Conservation (phyloP, 2,888 invertebrate genomes). For the Limenitis camilla region DNA sequence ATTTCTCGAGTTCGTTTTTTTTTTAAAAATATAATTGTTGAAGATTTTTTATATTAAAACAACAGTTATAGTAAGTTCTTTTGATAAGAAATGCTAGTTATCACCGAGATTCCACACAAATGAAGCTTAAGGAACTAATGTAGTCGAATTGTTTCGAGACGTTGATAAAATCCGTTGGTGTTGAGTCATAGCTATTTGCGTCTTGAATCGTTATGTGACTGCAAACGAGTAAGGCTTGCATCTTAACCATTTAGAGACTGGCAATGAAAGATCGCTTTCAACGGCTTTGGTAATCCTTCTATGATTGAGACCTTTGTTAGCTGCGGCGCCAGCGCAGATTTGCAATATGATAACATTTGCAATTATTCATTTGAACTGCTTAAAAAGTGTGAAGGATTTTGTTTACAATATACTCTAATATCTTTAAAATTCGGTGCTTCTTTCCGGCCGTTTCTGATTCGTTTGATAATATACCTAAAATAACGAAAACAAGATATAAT, state of each 20-base stretch:
- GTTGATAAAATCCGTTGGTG: slow-evolving; percentile 45
- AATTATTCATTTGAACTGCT: background rate
- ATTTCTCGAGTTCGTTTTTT: too few species aligned
- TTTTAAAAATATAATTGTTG: too few species aligned
- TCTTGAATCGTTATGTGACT: slow-evolving; percentile 43
- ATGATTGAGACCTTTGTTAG: slow-evolving; percentile 31
- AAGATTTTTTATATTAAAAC: too few species aligned
- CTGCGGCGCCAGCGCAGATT: slow-evolving; percentile 13
- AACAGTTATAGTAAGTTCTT: too few species aligned
- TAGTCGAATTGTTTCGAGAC: slow-evolving; percentile 6
- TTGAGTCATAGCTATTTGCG: slow-evolving; percentile 68
- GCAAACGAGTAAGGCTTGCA: slow-evolving; percentile 32
- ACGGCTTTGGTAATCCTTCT: slow-evolving; percentile 34
- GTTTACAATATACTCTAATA: too few species aligned
- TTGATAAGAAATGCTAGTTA: too few species aligned
- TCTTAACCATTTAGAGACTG: slow-evolving; percentile 38
- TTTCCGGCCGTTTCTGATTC: too few species aligned
- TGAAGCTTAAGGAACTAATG: background rate
- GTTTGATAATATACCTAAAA: too few species aligned
- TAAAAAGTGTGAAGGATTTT: background rate
- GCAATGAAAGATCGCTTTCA: slow-evolving; percentile 50
- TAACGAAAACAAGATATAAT: too few species aligned
- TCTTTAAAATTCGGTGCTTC: too few species aligned
- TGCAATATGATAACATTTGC: background rate
- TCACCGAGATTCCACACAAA: too few species aligned